Evolutionary conservation across 2,888 invertebrate genomes (phyloP).

Genomic region (Syrphus vitripennis): DNA sequence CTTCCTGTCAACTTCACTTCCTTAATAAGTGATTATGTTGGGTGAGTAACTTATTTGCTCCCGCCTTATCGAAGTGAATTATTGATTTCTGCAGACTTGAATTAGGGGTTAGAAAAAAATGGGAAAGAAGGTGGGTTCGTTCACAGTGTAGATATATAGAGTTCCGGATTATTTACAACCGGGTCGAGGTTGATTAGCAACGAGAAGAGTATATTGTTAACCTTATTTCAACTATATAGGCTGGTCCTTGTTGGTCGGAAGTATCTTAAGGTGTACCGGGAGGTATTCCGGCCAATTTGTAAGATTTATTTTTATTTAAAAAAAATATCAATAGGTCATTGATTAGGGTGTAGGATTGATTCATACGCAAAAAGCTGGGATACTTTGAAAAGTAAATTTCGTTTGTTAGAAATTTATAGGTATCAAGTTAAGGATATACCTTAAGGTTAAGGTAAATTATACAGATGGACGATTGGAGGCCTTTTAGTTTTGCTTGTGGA

Average conservation of each 20-base stretch:
- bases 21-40: slow-evolving; percentile 71
- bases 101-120: slow-evolving; percentile 2
- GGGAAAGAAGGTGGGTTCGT: not conserved
- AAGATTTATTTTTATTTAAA: not conserved
- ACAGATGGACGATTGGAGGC: too few species aligned
- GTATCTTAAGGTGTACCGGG: slow-evolving; percentile 48
- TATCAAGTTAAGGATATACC: too few species aligned
- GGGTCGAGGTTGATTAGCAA: slow-evolving; percentile 57
- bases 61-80: slow-evolving; percentile 59
- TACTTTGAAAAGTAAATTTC: not conserved
- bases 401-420: not conserved
- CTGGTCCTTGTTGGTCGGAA: slow-evolving; percentile 23
- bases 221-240: slow-evolving; percentile 47
- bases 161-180: slow-evolving; percentile 61
- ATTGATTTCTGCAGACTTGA: slow-evolving; percentile 51
- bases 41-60: slow-evolving; percentile 52
- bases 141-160: slow-evolving; percentile 6
- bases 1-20: slow-evolving; percentile 23
- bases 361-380: not conserved
- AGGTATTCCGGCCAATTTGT: slow-evolving; percentile 40
- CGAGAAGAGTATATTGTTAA: slow-evolving; percentile 39
- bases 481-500: too few species aligned
- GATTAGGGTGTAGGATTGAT: slow-evolving; percentile 20
- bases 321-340: slow-evolving; percentile 40
- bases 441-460: too few species aligned